Percentiles rank a stretch among this genome's conserved stretches.
Evolutionary conservation across 2,888 invertebrate species (phyloP).

Genomic region (Pandemis cinnamomeana): DNA sequence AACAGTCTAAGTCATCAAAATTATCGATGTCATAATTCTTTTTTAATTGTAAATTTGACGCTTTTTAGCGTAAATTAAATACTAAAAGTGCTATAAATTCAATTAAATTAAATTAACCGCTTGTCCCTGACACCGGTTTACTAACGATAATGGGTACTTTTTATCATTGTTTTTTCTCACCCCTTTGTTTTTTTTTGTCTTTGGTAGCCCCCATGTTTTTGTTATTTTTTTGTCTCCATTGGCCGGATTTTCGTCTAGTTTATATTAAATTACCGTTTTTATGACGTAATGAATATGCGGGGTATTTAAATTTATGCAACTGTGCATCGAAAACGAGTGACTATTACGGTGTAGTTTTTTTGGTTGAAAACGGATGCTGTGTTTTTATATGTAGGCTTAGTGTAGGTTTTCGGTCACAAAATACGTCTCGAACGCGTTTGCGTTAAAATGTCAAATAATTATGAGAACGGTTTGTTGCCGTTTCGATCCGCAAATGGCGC

Average conservation of each 20-base stretch:
- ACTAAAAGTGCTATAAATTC: constrained; percentile 65
- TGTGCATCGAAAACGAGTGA: constrained; percentile 72
- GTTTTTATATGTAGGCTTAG: neutral
- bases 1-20: too few species aligned
- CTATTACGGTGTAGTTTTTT: constrained; percentile 68
- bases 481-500: too few species aligned
- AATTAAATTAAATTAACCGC: constrained; percentile 76
- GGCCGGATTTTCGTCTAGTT: constrained; percentile 80
- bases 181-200: constrained; percentile 67
- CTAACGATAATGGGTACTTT: constrained; percentile 71
- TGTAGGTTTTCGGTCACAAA: neutral
- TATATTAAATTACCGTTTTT: constrained; percentile 84
- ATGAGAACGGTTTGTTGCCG: too few species aligned
- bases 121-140: constrained; percentile 76
- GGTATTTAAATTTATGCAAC: constrained; percentile 70
- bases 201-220: constrained; percentile 72
- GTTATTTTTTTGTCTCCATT: constrained; percentile 70
- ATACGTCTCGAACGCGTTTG: too few species aligned
- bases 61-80: neutral
- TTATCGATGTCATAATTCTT: neutral
- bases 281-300: constrained; percentile 80
- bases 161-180: constrained; percentile 74
- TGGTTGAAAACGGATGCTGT: constrained; percentile 45
- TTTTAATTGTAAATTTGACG: constrained; percentile 1
- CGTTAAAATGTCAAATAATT: too few species aligned